Conservation (phyloP, 2,113 vertebrate genomes). For the Microcebus jonahi region DNA sequence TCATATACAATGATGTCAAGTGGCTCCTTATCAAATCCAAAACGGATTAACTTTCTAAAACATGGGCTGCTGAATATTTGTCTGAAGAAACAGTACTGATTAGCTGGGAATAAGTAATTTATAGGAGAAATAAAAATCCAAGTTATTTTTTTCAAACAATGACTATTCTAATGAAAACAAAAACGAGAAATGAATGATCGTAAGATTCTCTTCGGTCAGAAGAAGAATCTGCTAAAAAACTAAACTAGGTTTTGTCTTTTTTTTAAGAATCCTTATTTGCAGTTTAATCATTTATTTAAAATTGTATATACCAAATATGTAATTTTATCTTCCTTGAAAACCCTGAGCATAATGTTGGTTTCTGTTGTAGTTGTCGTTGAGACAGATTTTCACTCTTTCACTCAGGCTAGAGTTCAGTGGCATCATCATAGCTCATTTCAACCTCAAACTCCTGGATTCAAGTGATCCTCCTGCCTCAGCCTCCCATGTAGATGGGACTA, state of each 20-base stretch:
- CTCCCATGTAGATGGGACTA: no score
- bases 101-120: background rate
- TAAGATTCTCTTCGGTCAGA: background rate
- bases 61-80: background rate
- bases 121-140: background rate
- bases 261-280: background rate
- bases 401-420: no score
- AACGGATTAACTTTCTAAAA: conserved; percentile 53
- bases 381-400: no score
- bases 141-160: background rate
- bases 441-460: no score
- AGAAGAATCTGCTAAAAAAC: background rate
- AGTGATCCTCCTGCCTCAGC: no score
- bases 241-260: background rate
- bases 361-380: no score
- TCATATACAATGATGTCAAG: conserved; percentile 52
- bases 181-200: background rate
- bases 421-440: no score
- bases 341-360: background rate
- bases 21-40: conserved; percentile 48
- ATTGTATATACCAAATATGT: background rate
- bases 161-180: background rate
- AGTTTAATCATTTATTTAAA: background rate
- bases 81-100: background rate
- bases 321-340: conserved; percentile 2